A percentile compares a stretch with the other conserved stretches of the same genome.
Conservation (phyloP, 2,888 invertebrate species). For the Drosophila putrida region DNA sequence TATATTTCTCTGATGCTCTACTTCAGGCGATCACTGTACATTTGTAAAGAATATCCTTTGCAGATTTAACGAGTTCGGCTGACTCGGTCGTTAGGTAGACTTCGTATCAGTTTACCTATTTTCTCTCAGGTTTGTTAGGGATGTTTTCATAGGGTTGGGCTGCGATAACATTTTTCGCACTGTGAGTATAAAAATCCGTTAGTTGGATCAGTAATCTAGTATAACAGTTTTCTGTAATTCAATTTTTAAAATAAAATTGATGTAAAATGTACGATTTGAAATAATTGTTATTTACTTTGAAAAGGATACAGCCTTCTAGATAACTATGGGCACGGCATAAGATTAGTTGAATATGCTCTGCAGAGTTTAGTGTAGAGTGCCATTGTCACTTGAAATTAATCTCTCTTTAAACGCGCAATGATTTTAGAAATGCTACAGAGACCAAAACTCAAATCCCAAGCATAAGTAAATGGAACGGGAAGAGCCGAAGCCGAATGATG, state of each 20-base stretch:
- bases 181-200: background rate
- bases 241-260: background rate
- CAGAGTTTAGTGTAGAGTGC: constrained; percentile 24
- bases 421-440: constrained; percentile 42
- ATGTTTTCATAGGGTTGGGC: constrained; percentile 25
- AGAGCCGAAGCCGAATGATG: constrained; percentile 45
- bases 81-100: background rate
- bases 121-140: constrained; percentile 12
- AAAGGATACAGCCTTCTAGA: background rate
- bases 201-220: background rate
- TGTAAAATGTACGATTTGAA: too few relatives aligned
- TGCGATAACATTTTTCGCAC: background rate
- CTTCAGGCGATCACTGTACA: background rate
- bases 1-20: too few relatives aligned
- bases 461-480: constrained; percentile 66
- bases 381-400: constrained; percentile 53
- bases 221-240: background rate
- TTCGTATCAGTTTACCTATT: background rate
- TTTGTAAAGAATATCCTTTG: constrained; percentile 14
- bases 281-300: too few relatives aligned
- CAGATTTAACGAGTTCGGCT: constrained; percentile 1
- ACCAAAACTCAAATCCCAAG: constrained; percentile 45
- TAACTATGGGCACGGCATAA: constrained; percentile 1
- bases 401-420: constrained; percentile 56
- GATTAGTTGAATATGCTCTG: constrained; percentile 6